Evolutionary conservation across 2,113 vertebrate genomes (phyloP), one percentile per base, ranked within the genome.

Genomic region (Tupaia chinensis): DNA sequence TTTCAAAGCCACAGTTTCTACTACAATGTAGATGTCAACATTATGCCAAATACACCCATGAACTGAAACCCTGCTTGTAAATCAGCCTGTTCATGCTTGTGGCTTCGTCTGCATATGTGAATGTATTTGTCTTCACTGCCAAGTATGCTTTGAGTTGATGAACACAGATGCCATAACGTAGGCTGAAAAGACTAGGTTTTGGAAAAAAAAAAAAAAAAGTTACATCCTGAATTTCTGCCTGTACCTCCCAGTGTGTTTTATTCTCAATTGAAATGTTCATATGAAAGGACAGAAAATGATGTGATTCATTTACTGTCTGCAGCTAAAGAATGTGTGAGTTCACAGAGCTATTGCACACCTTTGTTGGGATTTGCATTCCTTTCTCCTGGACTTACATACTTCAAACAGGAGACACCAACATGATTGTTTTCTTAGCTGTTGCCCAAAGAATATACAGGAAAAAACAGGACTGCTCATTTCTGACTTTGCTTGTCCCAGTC

Each of bases 181-280:
- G 65, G 27, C 79, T 95, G 92, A 73, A 95, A 97, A 96, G 86
- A 95, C 65, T 79, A 73, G 65, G 60, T 87, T 34, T 95, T 96
- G 83, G 14, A 7, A 94, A 70, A 76, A 84, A 17, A 27, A 87
- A n/a, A n/a, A n/a, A 81, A 93, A 44, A 81, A 93, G 32, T 93
- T 97, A 34, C 74, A 97, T 92, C 25, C 72, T 97, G 81, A 68
- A 96, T 95, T 97, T 95, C 94, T 95, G 69, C 17, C 91, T 95
- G 93, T 3, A 60, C 34, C 53, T 74, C 74, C 69, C 69, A 83
- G 44, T 95, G 53, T 91, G 27, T 61, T 66, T 93, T 61, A 44
- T 65, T 91, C 89, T 96, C n/a, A 84, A 76, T 65, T 84, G 93
- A 97, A 82, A 34, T 87, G 72, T 91, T 89, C 93, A 11, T 93